Base-by-base conservation (phyloP, 92 coral and sea anemone genomes). In the Desmophyllum pertusum region DNA sequence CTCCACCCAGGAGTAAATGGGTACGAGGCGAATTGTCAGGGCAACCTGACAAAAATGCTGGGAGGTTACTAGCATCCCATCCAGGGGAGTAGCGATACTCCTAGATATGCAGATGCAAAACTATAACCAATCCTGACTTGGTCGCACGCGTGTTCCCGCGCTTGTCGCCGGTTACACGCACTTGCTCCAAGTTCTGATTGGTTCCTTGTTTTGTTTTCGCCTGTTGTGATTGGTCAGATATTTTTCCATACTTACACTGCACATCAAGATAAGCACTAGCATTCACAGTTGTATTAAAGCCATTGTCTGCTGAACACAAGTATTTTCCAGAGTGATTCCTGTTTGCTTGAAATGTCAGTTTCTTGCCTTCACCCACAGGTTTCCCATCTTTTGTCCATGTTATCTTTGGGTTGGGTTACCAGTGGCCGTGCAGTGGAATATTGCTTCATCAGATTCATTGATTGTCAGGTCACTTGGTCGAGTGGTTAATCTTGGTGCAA, bases 381-480 rank as follows among this genome's bases (percentile, higher is more conserved):
- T 18, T 37, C 72, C 72, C 72, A 37, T 67, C 25, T 18, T 67
- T 18, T 17, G 33, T 67, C 72, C 72, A 67, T 5, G 72, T 67
- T 67, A 67, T 35, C 45, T 37, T 67, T 67, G 72, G 45, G 29
- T 37, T 18, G 72, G 72, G 45, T 67, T 67, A 18, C 72, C 72
- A 37, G 72, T 67, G 27, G 72, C 72, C 35, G 18, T 1, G 13
- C 72, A 67, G 15, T 67, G 72, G 45, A 67, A 67, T 7, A 25
- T 67, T 19, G 45, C 72, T 67, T 67, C 72, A 37, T 67, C 72
- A 5, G 25, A 15, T 10, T 67, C 72, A 18, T 35, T 5, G 11
- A 67, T 23, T 6, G 72, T 67, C 5, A 17, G 27, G 72, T 67
- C 36, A 37, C 41, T 64, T 31, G 74, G 83, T 25, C 0, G 35